Base-by-base conservation (phyloP, 2,888 invertebrate genomes). In the Lasioglossum malachurum region DNA sequence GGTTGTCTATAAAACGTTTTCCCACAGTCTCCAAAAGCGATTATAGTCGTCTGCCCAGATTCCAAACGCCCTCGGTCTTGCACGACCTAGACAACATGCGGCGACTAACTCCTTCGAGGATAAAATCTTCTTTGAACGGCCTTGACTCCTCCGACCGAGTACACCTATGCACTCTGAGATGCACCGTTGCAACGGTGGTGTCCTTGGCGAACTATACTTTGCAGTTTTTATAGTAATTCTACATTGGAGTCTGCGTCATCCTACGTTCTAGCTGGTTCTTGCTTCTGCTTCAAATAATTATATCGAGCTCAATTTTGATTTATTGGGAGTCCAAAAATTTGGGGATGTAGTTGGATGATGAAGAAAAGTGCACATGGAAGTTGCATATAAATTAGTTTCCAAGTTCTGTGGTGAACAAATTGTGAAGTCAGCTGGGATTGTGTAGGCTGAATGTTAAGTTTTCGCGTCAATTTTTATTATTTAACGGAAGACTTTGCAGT, bases 1-100 rank as follows among this genome's bases (percentile, higher is more conserved):
- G 27, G 44, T 75, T 41, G 77, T 60, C 77, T 79, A 57, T 88
- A 89, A 87, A 86, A 57, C 78, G 75, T 75, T 86, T 82, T 82
- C 80, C 83, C 86, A 78, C 49, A 80, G 80, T 12, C 67, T 19
- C 14, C 53, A 53, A 53, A 80, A 72, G 49, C 46, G n/a, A 69
- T 80, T 74, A 72, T 82, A 84, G 77, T 46, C 75, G 75, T 83
- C 82, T 80, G 60, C 81, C 60, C 71, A 74, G 83, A 89, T 88
- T 88, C 86, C 87, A 75, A 82, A 88, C 84, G 72, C 81, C 83
- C 71, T 89, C 80, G 71, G 72, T 82, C 74, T 89, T 69, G 83
- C 90, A 84, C 86, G 90, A 90, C 87, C 90, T 90, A 90, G 89
- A 86, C 90, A 90, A 90, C 83, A 87, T 72, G 75, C 77, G 75